A percentile compares a stretch with the other conserved stretches of the same genome.
Evolutionary conservation across 2,888 invertebrate species (phyloP).

Genomic region (Neoaliturus tenellus): DNA sequence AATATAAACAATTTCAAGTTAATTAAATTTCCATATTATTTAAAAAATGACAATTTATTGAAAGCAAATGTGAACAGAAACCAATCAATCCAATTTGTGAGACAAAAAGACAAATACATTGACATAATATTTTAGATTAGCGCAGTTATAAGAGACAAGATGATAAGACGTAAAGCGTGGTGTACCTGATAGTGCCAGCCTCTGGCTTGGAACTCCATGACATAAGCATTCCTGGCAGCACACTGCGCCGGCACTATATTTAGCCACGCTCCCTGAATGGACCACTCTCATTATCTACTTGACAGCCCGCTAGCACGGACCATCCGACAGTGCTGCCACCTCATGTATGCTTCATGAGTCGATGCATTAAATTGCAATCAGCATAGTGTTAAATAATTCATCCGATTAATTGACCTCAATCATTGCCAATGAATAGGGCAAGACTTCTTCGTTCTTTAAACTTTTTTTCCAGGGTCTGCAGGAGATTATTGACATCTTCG

Average conservation of each 20-base stretch:
- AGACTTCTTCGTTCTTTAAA: too few species aligned
- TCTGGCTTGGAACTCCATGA: slow-evolving; percentile 41
- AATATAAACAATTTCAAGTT: too few species aligned
- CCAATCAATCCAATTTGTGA: too few species aligned
- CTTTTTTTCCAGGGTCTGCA: too few species aligned
- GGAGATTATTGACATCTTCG: too few species aligned
- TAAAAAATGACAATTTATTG: too few species aligned
- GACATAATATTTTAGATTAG: not conserved
- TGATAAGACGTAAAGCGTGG: not conserved
- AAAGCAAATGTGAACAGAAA: too few species aligned
- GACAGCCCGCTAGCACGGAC: not conserved
- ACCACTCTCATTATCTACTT: slow-evolving; percentile 47
- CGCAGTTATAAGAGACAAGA: not conserved
- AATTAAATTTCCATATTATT: too few species aligned
- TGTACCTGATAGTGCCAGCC: slow-evolving; percentile 36
- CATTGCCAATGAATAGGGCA: not conserved
- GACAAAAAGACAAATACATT: too few species aligned
- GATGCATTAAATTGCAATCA: not conserved
- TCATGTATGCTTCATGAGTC: not conserved
- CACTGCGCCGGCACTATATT: slow-evolving; percentile 19
- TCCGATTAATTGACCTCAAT: not conserved
- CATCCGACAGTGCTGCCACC: not conserved
- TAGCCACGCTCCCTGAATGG: slow-evolving; percentile 44
- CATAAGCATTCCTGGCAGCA: slow-evolving; percentile 10
- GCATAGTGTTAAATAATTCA: not conserved